Percentiles rank a stretch among this genome's conserved stretches.
These are phyloP conservation scores for Pagetopsis macropterus DNA, from an alignment of 2,797 vertebrate genomes.

Conservation along the genomic window DNA sequence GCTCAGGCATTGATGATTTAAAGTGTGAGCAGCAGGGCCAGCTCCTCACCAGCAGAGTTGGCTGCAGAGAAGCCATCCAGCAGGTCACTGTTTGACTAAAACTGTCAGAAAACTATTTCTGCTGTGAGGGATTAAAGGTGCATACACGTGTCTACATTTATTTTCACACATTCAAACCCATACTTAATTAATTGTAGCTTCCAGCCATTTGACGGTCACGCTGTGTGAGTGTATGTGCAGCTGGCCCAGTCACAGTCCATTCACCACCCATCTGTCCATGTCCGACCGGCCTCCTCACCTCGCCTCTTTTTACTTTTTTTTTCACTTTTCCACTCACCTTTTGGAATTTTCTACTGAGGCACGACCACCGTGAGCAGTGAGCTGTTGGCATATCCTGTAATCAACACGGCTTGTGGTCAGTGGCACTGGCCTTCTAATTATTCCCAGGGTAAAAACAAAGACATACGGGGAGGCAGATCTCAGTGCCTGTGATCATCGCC, in stretches of 20 bases:
- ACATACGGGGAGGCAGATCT: too few relatives aligned
- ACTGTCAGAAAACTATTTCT: constrained; percentile 55
- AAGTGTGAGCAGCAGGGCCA: constrained; percentile 27
- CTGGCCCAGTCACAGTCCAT: constrained; percentile 79
- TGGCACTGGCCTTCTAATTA: too few relatives aligned
- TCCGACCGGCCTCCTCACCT: constrained; percentile 59
- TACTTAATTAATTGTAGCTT: constrained; percentile 81
- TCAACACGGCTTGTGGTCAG: constrained; percentile 58
- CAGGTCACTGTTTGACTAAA: constrained; percentile 50
- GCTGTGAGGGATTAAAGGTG: constrained; percentile 57
- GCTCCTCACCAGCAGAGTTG: constrained; percentile 29
- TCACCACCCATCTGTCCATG: constrained; percentile 80
- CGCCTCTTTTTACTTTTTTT: constrained; percentile 24
- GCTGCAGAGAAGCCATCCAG: constrained; percentile 50
- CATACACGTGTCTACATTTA: constrained; percentile 60
- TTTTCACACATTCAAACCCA: constrained; percentile 69
- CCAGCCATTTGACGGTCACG: constrained; percentile 76
- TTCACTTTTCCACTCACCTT: constrained; percentile 40
- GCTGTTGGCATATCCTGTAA: constrained; percentile 58
- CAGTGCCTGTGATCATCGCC: too few relatives aligned
- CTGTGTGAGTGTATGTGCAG: constrained; percentile 78
- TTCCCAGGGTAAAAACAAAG: too few relatives aligned
- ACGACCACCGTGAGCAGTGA: constrained; percentile 27
- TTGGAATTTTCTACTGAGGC: constrained; percentile 45
- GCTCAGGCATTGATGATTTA: constrained; percentile 15